phyloP scores from a whole-genome alignment of 2,888 invertebrate genomes.

The Trilocha varians region DNA sequence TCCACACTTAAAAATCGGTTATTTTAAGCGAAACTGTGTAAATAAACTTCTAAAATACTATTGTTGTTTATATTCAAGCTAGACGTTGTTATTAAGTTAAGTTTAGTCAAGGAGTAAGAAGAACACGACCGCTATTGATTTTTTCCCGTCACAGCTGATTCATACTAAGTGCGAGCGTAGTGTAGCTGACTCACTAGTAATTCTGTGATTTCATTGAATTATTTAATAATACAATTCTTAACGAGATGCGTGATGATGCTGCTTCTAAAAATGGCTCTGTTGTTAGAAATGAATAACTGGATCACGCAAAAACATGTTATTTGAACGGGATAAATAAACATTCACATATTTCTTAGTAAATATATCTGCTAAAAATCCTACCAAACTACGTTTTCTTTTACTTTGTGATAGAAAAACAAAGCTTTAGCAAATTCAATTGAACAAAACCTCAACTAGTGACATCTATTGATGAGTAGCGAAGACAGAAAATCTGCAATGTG shows the following conservation, averaged over 20 bases:
- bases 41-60: constrained; percentile 24
- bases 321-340: no score
- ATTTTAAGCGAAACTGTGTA: constrained; percentile 21
- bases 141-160: constrained; percentile 55
- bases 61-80: not conserved
- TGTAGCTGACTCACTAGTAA: constrained; percentile 50
- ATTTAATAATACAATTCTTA: constrained; percentile 1
- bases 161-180: constrained; percentile 21
- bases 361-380: no score
- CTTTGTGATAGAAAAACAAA: no score
- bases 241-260: not conserved
- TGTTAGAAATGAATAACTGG: no score
- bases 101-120: constrained; percentile 18
- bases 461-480: not conserved
- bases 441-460: no score
- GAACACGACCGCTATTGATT: constrained; percentile 48
- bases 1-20: not conserved
- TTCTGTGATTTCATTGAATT: constrained; percentile 25
- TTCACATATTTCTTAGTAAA: no score
- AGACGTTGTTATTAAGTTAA: not conserved
- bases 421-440: no score
- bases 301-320: not conserved
- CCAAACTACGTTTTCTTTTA: no score
- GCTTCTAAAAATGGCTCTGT: not conserved
- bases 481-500: no score